phyloP scores from a whole-genome alignment of 2,797 vertebrate genomes.

The Oreochromis grahami region DNA sequence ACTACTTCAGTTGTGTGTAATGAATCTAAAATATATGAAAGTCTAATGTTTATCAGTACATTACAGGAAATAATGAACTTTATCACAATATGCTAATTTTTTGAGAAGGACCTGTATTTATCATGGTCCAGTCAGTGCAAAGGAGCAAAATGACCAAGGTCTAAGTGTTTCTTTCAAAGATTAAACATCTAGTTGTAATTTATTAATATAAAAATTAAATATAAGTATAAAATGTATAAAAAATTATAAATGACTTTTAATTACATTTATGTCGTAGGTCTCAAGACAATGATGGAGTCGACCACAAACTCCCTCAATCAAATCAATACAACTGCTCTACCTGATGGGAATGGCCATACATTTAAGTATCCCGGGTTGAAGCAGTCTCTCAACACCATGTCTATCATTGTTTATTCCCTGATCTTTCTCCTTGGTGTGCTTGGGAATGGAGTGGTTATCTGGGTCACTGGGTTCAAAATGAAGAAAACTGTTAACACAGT shows the following conservation, averaged over 20 bases:
- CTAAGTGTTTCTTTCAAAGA: not conserved
- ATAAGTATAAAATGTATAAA: not conserved
- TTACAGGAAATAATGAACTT: no score
- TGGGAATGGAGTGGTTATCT: not conserved
- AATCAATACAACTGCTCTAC: not conserved
- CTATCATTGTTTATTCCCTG: not conserved
- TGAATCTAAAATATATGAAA: no score
- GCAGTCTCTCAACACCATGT: not conserved
- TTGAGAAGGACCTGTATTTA: no score
- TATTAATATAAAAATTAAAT: not conserved
- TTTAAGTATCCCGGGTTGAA: not conserved
- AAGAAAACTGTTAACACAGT: constrained; percentile 86
- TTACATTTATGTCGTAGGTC: not conserved
- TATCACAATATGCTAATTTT: no score
- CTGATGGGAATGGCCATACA: not conserved
- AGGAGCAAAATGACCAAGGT: not conserved
- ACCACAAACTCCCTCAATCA: not conserved
- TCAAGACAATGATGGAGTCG: not conserved
- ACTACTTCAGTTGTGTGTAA: no score
- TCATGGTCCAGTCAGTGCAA: not conserved
- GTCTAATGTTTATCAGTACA: no score
- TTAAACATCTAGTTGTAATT: not conserved
- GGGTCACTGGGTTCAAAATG: constrained; percentile 42
- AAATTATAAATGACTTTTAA: not conserved
- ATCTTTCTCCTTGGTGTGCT: not conserved